A percentile compares a stretch with the other conserved stretches of the same genome.
Conservation (phyloP, 64 coral and sea anemone species). For the Orbicella faveolata region DNA sequence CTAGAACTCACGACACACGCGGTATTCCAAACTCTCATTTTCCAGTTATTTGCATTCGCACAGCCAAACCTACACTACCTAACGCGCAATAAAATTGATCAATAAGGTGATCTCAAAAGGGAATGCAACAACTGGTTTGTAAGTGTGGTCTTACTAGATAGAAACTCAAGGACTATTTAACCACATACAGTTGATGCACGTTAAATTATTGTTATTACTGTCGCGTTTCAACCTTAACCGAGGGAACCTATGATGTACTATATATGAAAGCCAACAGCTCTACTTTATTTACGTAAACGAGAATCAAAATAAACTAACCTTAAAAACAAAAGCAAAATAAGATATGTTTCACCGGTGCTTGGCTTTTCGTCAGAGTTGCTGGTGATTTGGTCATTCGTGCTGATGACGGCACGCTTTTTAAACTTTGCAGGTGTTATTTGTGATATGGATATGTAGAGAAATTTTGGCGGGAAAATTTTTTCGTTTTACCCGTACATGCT, state of each 20-base stretch:
- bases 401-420: background rate
- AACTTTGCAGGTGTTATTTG: background rate
- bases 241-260: background rate
- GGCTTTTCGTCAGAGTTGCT: background rate
- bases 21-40: too few relatives aligned
- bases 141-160: too few relatives aligned
- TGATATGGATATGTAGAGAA: background rate
- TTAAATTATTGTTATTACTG: too few relatives aligned
- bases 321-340: conserved; percentile 24
- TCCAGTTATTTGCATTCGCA: too few relatives aligned
- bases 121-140: too few relatives aligned
- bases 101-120: too few relatives aligned
- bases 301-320: background rate
- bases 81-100: too few relatives aligned
- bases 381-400: background rate
- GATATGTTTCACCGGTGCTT: conserved; percentile 6
- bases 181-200: too few relatives aligned
- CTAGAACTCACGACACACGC: too few relatives aligned
- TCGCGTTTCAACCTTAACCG: too few relatives aligned
- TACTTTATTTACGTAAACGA: background rate
- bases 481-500: background rate
- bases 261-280: background rate
- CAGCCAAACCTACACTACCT: too few relatives aligned
- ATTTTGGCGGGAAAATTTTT: conserved; percentile 4
- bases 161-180: too few relatives aligned